Percentiles rank a stretch among this genome's conserved stretches.
These are phyloP conservation scores for Crotophaga sulcirostris DNA, from an alignment of 2,113 vertebrate genomes.

Conservation along the genomic window DNA sequence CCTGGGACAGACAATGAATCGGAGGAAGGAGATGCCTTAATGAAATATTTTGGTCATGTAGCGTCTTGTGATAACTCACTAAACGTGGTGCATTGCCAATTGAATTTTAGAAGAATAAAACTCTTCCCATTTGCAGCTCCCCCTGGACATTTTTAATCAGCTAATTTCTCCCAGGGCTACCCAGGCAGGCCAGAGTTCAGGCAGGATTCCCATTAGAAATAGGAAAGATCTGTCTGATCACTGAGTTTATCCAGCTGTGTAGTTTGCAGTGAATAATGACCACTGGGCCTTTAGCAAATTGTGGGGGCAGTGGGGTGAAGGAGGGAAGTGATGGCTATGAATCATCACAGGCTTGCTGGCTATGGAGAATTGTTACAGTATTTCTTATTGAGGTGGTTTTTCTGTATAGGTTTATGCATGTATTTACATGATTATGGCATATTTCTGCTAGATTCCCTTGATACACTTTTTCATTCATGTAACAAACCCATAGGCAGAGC, in stretches of 20 bases:
- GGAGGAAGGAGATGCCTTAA: background rate
- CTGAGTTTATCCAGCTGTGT: constrained; percentile 61
- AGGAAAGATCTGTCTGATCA: constrained; percentile 40
- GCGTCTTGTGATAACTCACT: background rate
- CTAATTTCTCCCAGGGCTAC: constrained; percentile 42
- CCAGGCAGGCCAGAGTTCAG: constrained; percentile 30
- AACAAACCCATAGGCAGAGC: background rate
- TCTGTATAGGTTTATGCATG: background rate
- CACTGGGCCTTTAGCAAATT: background rate
- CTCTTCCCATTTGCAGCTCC: background rate
- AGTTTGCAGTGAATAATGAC: constrained; percentile 53
- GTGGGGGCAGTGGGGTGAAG: background rate
- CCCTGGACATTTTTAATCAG: constrained; percentile 36
- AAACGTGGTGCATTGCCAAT: background rate
- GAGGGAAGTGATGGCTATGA: background rate
- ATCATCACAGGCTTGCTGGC: background rate
- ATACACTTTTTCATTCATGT: background rate
- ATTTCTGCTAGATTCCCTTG: background rate
- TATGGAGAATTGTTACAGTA: background rate
- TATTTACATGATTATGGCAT: background rate
- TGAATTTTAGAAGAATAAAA: background rate
- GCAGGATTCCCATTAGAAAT: constrained; percentile 42
- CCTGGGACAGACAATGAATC: background rate
- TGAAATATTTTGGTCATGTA: background rate
- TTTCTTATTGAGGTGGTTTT: background rate